phyloP scores from a whole-genome alignment of 2,113 vertebrate species.

The Vidua chalybeata region DNA sequence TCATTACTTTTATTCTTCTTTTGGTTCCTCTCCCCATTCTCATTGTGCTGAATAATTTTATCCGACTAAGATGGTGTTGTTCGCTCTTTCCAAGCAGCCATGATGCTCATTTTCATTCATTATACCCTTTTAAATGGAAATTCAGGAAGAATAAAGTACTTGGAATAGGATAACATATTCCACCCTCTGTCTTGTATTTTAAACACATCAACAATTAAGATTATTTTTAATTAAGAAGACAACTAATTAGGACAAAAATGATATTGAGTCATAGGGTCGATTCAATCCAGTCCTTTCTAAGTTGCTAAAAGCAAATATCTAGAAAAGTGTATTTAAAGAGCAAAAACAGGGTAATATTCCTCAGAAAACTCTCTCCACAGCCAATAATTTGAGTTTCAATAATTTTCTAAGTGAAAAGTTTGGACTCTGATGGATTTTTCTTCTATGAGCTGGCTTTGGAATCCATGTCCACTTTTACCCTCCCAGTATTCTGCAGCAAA shows the following conservation, averaged over 20 bases:
- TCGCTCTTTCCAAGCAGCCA: neutral
- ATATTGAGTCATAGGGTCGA: rapidly evolving
- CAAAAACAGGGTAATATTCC: neutral
- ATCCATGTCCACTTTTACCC: neutral
- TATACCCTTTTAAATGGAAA: neutral
- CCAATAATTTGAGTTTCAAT: neutral
- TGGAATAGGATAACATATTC: neutral
- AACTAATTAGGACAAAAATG: neutral
- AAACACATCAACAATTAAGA: neutral
- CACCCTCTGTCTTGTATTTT: neutral
- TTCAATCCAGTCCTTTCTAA: neutral
- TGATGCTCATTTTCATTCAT: neutral
- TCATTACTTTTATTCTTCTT: neutral
- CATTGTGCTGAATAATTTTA: neutral
- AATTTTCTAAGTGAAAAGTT: neutral
- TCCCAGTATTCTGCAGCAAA: neutral
- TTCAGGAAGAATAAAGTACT: neutral
- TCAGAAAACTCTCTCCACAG: neutral
- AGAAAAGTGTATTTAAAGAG: neutral
- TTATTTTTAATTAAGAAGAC: neutral
- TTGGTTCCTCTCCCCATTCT: neutral
- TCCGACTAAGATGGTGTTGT: neutral
- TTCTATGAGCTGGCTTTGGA: neutral
- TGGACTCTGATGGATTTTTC: neutral
- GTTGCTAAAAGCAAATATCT: neutral